Evolutionary conservation across 2,888 invertebrate species (phyloP), one percentile per base, ranked within the genome.

Genomic region (Coleophora flavipennella): DNA sequence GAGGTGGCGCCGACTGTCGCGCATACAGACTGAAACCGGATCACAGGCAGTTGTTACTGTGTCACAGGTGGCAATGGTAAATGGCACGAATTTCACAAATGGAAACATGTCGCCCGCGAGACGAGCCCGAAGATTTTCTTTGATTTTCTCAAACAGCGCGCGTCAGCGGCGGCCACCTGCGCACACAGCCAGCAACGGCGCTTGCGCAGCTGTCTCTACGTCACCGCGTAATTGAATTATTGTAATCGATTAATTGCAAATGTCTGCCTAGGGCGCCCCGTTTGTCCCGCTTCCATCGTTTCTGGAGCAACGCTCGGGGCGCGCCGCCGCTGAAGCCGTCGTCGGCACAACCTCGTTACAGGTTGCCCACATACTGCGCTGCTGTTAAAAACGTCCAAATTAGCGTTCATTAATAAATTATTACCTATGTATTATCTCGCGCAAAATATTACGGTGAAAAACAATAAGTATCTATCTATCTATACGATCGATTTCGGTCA

Each of bases 151-250:
- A 62, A 62, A 69, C 62, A 69, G 59, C 58, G 55, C 66, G 67
- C 66, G 67, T 67, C 60, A 33, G 34, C 29, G 11, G 45, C 48
- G 51, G 49, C 10, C 79, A 79, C 70, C 74, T 80, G 80, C 66
- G 68, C 64, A 78, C 55, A 78, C 69, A 67, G 54, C 43, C 49
- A 20, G 49, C 42, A 48, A 49, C 50, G 62, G 48, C 67, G 76
- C 71, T 70, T 70, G 73, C 73, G 71, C 78, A 78, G 75, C 76
- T 79, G 80, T 62, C 67, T 51, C 66, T 67, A 69, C 77, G 79
- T 77, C 78, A 76, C 62, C 62, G 52, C 57, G 61, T 72, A 67
- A 66, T 70, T 67, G 59, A 70, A 69, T 73, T 74, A 75, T 69
- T 75, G 62, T 72, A 75, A 77, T 78, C 72, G 69, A 78, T 71